Conservation (phyloP, 2,113 vertebrate species). For the Azemiops feae region DNA sequence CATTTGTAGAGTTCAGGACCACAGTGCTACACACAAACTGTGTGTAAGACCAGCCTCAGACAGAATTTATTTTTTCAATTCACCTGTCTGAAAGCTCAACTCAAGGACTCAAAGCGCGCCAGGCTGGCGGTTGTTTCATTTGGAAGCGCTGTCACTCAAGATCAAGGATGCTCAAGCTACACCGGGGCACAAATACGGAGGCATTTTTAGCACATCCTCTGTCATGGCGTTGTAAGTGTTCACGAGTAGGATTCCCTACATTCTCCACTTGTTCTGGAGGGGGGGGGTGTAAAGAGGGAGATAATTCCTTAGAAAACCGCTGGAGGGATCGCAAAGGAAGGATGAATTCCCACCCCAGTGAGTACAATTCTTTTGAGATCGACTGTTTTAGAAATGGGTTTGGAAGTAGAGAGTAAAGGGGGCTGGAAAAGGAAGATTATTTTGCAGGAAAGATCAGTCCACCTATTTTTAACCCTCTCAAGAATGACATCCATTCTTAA, state of each 20-base stretch:
- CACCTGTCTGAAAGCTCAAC: conserved; percentile 55
- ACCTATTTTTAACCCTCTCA: background rate
- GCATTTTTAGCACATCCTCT: background rate
- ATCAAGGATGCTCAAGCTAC: conserved; percentile 26
- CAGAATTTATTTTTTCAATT: conserved; percentile 61
- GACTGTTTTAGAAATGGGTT: conserved; percentile 34
- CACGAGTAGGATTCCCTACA: background rate
- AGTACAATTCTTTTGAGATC: conserved; percentile 36
- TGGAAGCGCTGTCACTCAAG: conserved; percentile 51
- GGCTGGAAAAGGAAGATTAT: background rate
- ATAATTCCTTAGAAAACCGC: background rate
- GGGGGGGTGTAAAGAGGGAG: background rate
- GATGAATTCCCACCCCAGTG: conserved; percentile 12
- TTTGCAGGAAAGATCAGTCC: conserved; percentile 37
- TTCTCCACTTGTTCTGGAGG: background rate
- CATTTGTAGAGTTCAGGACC: background rate
- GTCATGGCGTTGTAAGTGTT: conserved; percentile 22
- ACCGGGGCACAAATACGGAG: background rate
- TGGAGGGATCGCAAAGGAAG: background rate
- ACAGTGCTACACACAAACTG: background rate
- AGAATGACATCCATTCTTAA: conserved; percentile 16
- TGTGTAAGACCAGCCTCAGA: no score
- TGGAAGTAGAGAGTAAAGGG: background rate
- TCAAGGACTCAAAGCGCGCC: conserved; percentile 45
- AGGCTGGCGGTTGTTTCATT: conserved; percentile 50